These are phyloP conservation scores for Caenorhabditis inopinata DNA, from an alignment of 1,140 invertebrate species.

Conservation along the genomic window DNA sequence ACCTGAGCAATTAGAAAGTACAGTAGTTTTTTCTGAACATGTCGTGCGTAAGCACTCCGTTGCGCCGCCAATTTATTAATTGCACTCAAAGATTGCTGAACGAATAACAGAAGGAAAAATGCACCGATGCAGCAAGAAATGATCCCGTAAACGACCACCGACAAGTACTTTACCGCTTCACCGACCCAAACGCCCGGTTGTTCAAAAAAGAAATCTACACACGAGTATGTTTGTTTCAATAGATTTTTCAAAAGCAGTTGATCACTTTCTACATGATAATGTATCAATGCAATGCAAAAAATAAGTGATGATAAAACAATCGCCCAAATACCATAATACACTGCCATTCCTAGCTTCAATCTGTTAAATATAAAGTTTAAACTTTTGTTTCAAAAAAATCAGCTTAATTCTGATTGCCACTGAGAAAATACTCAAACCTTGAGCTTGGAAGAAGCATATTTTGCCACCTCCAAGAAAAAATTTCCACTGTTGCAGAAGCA, in stretches of 20 bases:
- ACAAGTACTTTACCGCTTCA: neutral
- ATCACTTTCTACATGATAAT: neutral
- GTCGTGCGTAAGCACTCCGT: neutral
- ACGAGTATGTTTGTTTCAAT: neutral
- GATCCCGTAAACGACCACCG: neutral
- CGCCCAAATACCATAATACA: neutral
- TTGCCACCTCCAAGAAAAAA: constrained; percentile 4
- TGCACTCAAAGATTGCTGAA: neutral
- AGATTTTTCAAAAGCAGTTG: neutral
- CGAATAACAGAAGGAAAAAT: neutral
- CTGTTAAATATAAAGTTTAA: no score
- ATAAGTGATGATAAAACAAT: neutral
- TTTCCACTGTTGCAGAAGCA: neutral
- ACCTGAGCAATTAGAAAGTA: neutral
- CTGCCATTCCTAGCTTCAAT: neutral
- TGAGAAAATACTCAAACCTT: neutral
- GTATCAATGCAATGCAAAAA: neutral
- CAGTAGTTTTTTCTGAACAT: neutral
- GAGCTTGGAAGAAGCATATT: neutral
- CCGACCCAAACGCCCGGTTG: neutral
- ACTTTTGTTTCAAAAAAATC: no score
- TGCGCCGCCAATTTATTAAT: neutral
- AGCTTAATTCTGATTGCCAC: no score
- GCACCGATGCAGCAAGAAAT: neutral
- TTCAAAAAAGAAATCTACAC: neutral